phyloP scores from a whole-genome alignment of 2,113 vertebrate species.

The Cyprinus carpio region DNA sequence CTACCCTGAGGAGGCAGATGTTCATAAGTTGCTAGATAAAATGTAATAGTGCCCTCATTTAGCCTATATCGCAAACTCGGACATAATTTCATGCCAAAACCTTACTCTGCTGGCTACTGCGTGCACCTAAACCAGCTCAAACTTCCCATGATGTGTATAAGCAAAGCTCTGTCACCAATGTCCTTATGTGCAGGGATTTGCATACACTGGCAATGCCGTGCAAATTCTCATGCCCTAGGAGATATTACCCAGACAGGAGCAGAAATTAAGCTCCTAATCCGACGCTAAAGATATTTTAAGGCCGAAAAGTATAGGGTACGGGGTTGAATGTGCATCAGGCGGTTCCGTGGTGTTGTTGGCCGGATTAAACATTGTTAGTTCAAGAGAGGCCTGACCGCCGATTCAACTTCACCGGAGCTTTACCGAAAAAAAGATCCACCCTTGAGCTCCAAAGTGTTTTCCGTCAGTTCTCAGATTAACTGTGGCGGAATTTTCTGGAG shows the following conservation, averaged over 20 bases:
- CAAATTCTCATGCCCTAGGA: slow-evolving; percentile 65
- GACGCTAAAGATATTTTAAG: slow-evolving; percentile 60
- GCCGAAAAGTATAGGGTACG: slow-evolving; percentile 29
- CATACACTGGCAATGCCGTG: slow-evolving; percentile 67
- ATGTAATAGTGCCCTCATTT: slow-evolving; percentile 70
- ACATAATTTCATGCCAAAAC: slow-evolving; percentile 64
- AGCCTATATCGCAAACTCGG: slow-evolving; percentile 77
- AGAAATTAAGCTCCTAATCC: slow-evolving; percentile 69
- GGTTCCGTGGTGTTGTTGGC: slow-evolving; percentile 33
- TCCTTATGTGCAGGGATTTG: slow-evolving; percentile 72
- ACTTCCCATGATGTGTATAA: slow-evolving; percentile 77
- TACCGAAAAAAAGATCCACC: slow-evolving; percentile 56
- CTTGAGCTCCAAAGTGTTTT: slow-evolving; percentile 39
- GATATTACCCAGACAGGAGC: slow-evolving; percentile 67
- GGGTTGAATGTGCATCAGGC: slow-evolving; percentile 58
- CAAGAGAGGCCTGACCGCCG: slow-evolving; percentile 56
- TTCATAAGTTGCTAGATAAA: slow-evolving; percentile 60
- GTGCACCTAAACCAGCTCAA: slow-evolving; percentile 67
- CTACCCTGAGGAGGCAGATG: slow-evolving; percentile 58
- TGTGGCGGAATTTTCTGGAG: neutral
- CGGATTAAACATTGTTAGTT: slow-evolving; percentile 54
- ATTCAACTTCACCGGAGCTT: slow-evolving; percentile 65
- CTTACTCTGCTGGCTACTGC: slow-evolving; percentile 66
- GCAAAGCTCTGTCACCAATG: slow-evolving; percentile 73
- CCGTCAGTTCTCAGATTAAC: slow-evolving; percentile 1